Base-by-base conservation (phyloP, 2,888 invertebrate genomes). In the Protula sp. region DNA sequence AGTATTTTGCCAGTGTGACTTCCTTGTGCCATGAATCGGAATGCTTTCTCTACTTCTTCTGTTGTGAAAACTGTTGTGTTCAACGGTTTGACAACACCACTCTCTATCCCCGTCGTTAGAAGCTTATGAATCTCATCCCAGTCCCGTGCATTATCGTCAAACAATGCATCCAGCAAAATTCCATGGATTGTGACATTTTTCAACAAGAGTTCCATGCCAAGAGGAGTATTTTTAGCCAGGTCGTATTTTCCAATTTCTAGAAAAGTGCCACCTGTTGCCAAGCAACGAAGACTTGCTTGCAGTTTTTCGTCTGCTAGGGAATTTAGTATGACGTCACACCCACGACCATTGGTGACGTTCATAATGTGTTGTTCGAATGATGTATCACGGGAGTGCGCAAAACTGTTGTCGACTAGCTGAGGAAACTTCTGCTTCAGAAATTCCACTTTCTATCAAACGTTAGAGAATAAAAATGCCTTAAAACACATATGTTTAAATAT, bases 1-100 rank as follows among this genome's bases (percentile, higher is more conserved):
- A 94, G 81, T 57, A 94, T 94, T 85, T 95, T 95, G 71, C 95
- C 94, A 74, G 94, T 91, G 82, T 95, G 95, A 79, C 91, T 92
- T 63, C 95, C 95, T 1, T 91, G 88, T 26, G 94, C 94, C 92
- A 95, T 94, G 82, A 85, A 92, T 68, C 84, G 74, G 85, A 92
- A 94, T 4, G 92, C 92, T 78, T 91, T 89, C 81, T 95, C 95
- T 38, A 91, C 87, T 83, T 94, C 91, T 71, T 87, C 86, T 73
- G 89, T 89, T 28, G 86, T 84, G 80, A 89, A 97, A 1, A 92
- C 88, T 9, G 91, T 91, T 54, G 87, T 85, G 19, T 90, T 90
- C 60, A 95, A 83, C 28, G 95, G 95, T 29, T 86, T 85, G 26
- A 97, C 93, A 53, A 91, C 92, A 9, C 94, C 94, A 67, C 78